Percentiles rank a stretch among this genome's conserved stretches.
phyloP scores from a whole-genome alignment of 1,140 invertebrate species.

The Trichonephila clavipes region DNA sequence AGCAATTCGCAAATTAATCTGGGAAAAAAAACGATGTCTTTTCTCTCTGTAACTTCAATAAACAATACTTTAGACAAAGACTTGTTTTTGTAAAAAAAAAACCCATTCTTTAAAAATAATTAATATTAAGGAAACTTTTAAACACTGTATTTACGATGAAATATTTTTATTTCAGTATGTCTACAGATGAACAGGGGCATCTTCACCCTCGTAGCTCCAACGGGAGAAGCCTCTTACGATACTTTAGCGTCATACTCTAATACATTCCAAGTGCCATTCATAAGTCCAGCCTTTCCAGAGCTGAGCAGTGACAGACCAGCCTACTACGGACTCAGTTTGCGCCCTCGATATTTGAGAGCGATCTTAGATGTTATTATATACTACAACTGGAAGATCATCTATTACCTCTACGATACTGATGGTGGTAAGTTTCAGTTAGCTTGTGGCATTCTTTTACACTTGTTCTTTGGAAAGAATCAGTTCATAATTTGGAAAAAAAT shows the following conservation, averaged over 20 bases:
- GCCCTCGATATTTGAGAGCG: constrained; percentile 95
- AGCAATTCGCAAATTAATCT: no score
- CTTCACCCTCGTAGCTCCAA: constrained; percentile 92
- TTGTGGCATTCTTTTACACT: neutral
- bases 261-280: constrained; percentile 97
- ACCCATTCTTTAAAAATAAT: no score
- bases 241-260: constrained; percentile 97
- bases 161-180: constrained; percentile 88
- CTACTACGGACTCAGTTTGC: constrained; percentile 93
- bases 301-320: constrained; percentile 88
- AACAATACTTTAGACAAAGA: no score
- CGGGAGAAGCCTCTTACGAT: constrained; percentile 94
- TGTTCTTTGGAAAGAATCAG: neutral
- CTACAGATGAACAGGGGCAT: constrained; percentile 95
- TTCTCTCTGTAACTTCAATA: no score
- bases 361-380: constrained; percentile 95
- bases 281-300: constrained; percentile 95
- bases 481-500: no score
- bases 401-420: constrained; percentile 96
- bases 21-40: no score
- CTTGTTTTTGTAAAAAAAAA: no score
- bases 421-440: constrained; percentile 87
- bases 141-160: no score
- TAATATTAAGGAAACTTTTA: no score
- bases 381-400: constrained; percentile 95